Percentiles rank a stretch among this genome's conserved stretches.
These are phyloP conservation scores for Cygnus atratus DNA, from an alignment of 2,113 vertebrate species.

Conservation along the genomic window DNA sequence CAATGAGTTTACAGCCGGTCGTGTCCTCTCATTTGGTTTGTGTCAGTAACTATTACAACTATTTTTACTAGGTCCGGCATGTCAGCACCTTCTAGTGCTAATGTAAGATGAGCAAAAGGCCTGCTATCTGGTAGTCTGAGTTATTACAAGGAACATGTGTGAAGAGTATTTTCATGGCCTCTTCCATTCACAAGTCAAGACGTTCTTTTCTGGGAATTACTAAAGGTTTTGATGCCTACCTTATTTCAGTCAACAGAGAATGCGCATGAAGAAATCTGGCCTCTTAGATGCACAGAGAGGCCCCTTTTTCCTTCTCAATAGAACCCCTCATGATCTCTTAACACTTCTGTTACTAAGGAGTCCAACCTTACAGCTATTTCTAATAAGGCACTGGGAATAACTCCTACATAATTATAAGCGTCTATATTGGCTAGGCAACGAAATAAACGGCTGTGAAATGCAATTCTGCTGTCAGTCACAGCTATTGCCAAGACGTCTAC, in stretches of 20 bases:
- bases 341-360: not conserved
- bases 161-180: not conserved
- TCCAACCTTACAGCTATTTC: not conserved
- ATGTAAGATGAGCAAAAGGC: not conserved
- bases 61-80: not conserved
- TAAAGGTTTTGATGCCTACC: not conserved
- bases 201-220: not conserved
- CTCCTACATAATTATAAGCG: not conserved
- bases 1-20: not conserved
- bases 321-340: not conserved
- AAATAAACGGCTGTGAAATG: not conserved
- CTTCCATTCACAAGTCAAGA: not conserved
- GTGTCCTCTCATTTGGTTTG: not conserved
- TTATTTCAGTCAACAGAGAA: not conserved
- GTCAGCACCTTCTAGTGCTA: not conserved
- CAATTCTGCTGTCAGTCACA: not conserved
- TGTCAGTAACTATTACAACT: not conserved
- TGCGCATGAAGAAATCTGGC: not conserved
- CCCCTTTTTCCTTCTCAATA: not conserved
- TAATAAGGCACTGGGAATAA: not conserved
- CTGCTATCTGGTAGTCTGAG: not conserved
- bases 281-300: not conserved
- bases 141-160: not conserved
- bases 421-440: not conserved
- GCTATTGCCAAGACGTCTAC: not conserved